These are phyloP conservation scores for Marasmarcha lunaedactyla DNA, from an alignment of 2,888 invertebrate species.

Conservation along the genomic window DNA sequence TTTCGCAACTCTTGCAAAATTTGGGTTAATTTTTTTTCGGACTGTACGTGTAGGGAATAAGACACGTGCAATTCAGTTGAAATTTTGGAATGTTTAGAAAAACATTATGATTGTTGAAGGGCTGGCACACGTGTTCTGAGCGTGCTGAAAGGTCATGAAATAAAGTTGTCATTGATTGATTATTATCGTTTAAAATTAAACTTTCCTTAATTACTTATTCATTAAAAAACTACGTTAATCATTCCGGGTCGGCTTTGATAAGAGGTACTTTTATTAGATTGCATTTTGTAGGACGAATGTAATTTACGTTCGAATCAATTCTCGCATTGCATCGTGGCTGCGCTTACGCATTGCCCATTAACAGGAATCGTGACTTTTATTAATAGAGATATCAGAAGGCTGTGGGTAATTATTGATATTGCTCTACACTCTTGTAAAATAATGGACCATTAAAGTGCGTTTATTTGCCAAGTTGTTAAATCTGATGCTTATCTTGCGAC, in stretches of 20 bases:
- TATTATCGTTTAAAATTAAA: constrained; percentile 36
- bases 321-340: not conserved
- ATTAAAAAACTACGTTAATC: constrained; percentile 25
- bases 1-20: constrained; percentile 69
- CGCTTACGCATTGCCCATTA: not conserved
- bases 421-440: too few species aligned
- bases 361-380: not conserved
- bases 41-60: constrained; percentile 12
- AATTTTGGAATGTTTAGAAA: constrained; percentile 24
- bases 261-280: constrained; percentile 18
- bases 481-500: too few species aligned
- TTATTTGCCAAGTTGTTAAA: too few species aligned
- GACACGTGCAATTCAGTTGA: constrained; percentile 33
- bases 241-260: constrained; percentile 33
- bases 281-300: not conserved
- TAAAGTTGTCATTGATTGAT: constrained; percentile 33
- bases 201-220: constrained; percentile 25
- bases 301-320: not conserved
- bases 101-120: constrained; percentile 8
- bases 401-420: not conserved
- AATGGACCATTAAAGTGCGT: too few species aligned
- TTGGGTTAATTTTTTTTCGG: constrained; percentile 55
- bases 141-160: constrained; percentile 22
- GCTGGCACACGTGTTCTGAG: constrained; percentile 7
- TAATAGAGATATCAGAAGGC: not conserved